Evolutionary conservation across 1,140 invertebrate genomes (phyloP).

Genomic region (Drosophila athabasca): DNA sequence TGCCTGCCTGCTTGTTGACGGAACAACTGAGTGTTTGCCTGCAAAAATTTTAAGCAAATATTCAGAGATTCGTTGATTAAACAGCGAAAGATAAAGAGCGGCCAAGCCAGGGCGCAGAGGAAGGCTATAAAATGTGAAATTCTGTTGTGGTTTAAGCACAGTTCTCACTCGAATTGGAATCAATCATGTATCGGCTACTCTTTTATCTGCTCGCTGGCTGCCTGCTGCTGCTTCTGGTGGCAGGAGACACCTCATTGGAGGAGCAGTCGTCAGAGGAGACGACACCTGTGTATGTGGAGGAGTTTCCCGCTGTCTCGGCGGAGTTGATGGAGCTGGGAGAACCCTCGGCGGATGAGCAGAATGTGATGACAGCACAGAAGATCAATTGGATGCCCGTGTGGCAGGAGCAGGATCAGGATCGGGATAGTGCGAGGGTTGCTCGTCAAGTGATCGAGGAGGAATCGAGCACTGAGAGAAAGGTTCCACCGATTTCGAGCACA

Average conservation of each 20-base stretch:
- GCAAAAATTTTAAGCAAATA: constrained; percentile 44
- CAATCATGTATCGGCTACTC: constrained; percentile 49
- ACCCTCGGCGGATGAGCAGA: constrained; percentile 13
- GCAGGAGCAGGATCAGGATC: constrained; percentile 3
- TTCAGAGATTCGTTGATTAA: constrained; percentile 5
- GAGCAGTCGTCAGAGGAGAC: constrained; percentile 20
- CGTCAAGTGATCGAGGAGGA: not conserved
- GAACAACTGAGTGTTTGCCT: constrained; percentile 29
- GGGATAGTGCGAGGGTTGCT: not conserved
- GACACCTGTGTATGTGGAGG: not conserved
- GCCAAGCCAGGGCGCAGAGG: too few species aligned
- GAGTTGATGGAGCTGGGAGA: constrained; percentile 16
- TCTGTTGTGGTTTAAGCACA: constrained; percentile 29
- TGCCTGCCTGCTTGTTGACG: constrained; percentile 1
- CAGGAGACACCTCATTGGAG: constrained; percentile 16
- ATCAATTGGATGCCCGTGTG: constrained; percentile 53
- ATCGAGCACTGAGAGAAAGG: too few species aligned
- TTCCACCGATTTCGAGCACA: too few species aligned
- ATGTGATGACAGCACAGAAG: constrained; percentile 24
- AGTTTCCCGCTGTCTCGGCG: constrained; percentile 12
- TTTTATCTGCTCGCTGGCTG: constrained; percentile 20
- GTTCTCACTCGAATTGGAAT: constrained; percentile 19
- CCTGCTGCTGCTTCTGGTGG: constrained; percentile 33
- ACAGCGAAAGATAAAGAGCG: constrained; percentile 43
- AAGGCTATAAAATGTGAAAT: constrained; percentile 51